Conservation (phyloP, 2,888 invertebrate species). For the Trachelus iudaicus region DNA sequence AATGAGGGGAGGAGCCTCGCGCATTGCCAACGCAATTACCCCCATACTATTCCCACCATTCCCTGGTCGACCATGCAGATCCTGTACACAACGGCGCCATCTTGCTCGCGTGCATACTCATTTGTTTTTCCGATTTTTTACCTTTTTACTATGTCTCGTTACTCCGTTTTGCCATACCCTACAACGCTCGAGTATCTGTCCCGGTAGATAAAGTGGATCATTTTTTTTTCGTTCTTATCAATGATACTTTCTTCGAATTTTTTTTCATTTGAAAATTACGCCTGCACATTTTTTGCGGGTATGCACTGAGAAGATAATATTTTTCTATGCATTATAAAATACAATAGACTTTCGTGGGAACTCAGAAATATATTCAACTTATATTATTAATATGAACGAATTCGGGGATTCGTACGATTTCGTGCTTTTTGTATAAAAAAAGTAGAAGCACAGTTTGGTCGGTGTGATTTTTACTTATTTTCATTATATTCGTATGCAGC, state of each 20-base stretch:
- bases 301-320: not conserved
- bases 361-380: no score
- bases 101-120: conserved; percentile 23
- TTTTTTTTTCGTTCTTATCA: not conserved
- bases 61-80: conserved; percentile 11
- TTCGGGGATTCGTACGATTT: no score
- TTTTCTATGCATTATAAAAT: not conserved
- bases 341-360: not conserved
- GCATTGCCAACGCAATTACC: conserved; percentile 48
- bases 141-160: not conserved
- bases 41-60: conserved; percentile 35
- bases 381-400: no score
- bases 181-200: not conserved
- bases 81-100: conserved; percentile 23
- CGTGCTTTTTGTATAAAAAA: no score
- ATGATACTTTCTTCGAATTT: not conserved
- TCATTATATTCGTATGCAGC: not conserved
- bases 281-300: not conserved
- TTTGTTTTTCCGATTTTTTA: conserved; percentile 18
- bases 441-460: no score
- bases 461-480: no score
- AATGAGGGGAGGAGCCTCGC: conserved; percentile 39
- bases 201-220: not conserved
- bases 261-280: not conserved
- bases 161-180: not conserved